Base-by-base conservation (phyloP, 1,140 invertebrate genomes). In the Lasaia peninsularis region DNA sequence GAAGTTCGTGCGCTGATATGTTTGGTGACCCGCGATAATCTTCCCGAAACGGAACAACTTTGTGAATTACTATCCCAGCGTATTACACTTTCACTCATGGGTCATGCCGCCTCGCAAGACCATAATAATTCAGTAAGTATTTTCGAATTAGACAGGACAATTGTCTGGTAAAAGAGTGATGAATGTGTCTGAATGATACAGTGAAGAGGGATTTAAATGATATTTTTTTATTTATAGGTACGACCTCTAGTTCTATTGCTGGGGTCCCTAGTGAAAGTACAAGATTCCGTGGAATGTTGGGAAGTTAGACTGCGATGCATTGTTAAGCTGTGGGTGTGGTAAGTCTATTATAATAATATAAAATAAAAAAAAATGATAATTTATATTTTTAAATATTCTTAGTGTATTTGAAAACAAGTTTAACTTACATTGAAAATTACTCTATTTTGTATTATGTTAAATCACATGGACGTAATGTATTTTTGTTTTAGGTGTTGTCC, bases 301-400 rank as follows among this genome's bases (percentile, higher is more conserved):
- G 97, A 99, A 82, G 94, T 95, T 56, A 95, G 98, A 75, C 86
- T 99, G 0, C 93, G 96, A 35, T 96, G 96, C 74, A 95, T 98
- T 16, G 95, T 99, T 2, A 85, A 83, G 58, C 76, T 90, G 14
- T 90, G 89, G 89, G 84, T 89, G 8, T 90, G 89, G 89, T 89
- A 60, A 66, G 82, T 75, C 18, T 34, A 28, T n/a, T n/a, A n/a
- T n/a, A n/a, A n/a, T n/a, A n/a, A n/a, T n/a, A n/a, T n/a, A n/a
- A n/a, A n/a, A n/a, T n/a, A n/a, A n/a, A n/a, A n/a, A n/a, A n/a
- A n/a, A n/a, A n/a, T n/a, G n/a, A n/a, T n/a, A n/a, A n/a, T n/a
- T n/a, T n/a, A n/a, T n/a, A n/a, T n/a, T n/a, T n/a, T n/a, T n/a
- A n/a, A n/a, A n/a, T n/a, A n/a, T n/a, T n/a, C n/a, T n/a, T n/a